Percentiles rank a stretch among this genome's conserved stretches.
Evolutionary conservation across 2,797 vertebrate species (phyloP).

Genomic region (Botia kubotai): DNA sequence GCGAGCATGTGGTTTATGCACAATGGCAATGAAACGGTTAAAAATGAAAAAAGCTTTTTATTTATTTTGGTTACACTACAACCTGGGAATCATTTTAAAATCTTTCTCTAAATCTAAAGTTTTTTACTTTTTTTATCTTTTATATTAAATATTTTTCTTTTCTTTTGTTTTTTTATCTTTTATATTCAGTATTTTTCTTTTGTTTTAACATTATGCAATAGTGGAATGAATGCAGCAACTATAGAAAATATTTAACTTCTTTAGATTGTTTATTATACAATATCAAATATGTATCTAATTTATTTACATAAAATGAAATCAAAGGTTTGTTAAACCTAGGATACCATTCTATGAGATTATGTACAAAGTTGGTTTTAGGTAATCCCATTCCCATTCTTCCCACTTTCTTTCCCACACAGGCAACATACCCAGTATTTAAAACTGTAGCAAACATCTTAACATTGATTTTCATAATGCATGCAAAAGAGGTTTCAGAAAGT

Average conservation of each 20-base stretch:
- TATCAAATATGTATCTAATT: not conserved
- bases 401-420: not conserved
- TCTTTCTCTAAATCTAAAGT: no score
- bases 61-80: not conserved
- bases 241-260: no score
- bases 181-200: no score
- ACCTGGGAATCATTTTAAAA: no score
- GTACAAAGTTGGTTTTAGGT: not conserved
- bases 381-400: not conserved
- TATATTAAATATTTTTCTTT: no score
- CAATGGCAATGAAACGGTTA: not conserved
- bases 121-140: no score
- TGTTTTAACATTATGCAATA: not conserved
- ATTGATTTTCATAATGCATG: not conserved
- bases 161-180: no score
- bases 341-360: not conserved
- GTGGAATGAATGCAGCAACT: not conserved
- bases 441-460: not conserved
- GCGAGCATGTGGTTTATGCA: not conserved
- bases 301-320: not conserved
- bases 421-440: not conserved
- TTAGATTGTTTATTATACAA: not conserved
- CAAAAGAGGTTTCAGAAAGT: not conserved
- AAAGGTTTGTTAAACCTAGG: not conserved
- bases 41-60: not conserved